These are phyloP conservation scores for Glyphotaelius pellucidus DNA, from an alignment of 2,888 invertebrate species.

Conservation along the genomic window DNA sequence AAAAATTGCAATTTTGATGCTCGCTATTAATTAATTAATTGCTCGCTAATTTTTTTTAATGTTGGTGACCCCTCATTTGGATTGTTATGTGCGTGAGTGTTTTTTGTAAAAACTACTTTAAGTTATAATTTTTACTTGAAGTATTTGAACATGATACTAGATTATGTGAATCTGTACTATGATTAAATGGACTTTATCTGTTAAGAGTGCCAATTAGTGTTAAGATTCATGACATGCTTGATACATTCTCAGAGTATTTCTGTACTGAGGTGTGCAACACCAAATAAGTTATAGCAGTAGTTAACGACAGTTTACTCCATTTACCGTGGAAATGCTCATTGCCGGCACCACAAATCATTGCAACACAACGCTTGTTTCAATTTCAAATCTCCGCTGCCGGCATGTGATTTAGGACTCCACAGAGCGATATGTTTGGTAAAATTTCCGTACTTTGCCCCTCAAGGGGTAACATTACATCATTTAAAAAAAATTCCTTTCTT, in stretches of 20 bases:
- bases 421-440: background rate
- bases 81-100: too few relatives aligned
- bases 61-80: too few relatives aligned
- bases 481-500: too few relatives aligned
- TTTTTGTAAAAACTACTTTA: too few relatives aligned
- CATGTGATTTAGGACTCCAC: background rate
- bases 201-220: background rate
- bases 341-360: background rate
- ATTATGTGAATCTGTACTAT: background rate
- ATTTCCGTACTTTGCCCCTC: background rate
- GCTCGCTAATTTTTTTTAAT: too few relatives aligned
- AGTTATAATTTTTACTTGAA: background rate
- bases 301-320: background rate
- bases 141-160: background rate
- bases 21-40: too few relatives aligned
- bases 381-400: background rate
- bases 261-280: background rate
- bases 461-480: too few relatives aligned
- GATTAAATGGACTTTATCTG: background rate
- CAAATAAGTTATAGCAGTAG: background rate
- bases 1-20: too few relatives aligned
- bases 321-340: background rate
- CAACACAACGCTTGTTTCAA: background rate
- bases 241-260: background rate
- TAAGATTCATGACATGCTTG: background rate